A percentile compares a stretch with the other conserved stretches of the same genome.
Conservation (phyloP, 1,140 invertebrate species). For the Zaprionus ghesquierei region DNA sequence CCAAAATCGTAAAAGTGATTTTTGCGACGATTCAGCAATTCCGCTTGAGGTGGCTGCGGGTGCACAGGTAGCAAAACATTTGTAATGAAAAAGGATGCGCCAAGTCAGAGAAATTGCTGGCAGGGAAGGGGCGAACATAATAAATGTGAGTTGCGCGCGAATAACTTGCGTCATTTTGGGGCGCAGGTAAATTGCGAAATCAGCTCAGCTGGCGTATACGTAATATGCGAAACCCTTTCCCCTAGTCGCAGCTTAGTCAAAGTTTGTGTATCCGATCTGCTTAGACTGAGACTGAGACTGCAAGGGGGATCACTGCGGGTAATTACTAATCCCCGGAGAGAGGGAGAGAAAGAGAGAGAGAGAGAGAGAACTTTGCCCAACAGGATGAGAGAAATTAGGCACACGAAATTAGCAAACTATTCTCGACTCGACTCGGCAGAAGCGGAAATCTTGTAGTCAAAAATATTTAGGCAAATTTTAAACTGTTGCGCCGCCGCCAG, state of each 20-base stretch:
- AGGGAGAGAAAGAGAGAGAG: too few relatives aligned
- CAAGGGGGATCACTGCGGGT: not conserved
- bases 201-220: not conserved
- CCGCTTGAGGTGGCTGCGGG: conserved; percentile 21
- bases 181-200: not conserved
- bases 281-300: too few relatives aligned
- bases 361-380: conserved; percentile 53
- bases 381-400: conserved; percentile 75
- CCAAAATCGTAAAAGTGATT: conserved; percentile 80
- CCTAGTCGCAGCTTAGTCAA: not conserved
- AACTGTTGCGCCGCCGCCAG: conserved; percentile 58
- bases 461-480: conserved; percentile 75
- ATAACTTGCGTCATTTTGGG: conserved; percentile 36
- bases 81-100: not conserved
- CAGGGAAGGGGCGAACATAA: not conserved
- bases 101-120: not conserved
- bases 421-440: conserved; percentile 15
- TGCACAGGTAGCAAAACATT: conserved; percentile 22
- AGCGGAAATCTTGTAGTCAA: conserved; percentile 73
- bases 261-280: not conserved
- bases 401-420: conserved; percentile 70
- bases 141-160: conserved; percentile 32
- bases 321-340: conserved; percentile 24
- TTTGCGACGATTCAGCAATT: conserved; percentile 78
- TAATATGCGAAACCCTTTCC: too few relatives aligned